phyloP scores from a whole-genome alignment of 2,113 vertebrate genomes.

The Parus major region DNA sequence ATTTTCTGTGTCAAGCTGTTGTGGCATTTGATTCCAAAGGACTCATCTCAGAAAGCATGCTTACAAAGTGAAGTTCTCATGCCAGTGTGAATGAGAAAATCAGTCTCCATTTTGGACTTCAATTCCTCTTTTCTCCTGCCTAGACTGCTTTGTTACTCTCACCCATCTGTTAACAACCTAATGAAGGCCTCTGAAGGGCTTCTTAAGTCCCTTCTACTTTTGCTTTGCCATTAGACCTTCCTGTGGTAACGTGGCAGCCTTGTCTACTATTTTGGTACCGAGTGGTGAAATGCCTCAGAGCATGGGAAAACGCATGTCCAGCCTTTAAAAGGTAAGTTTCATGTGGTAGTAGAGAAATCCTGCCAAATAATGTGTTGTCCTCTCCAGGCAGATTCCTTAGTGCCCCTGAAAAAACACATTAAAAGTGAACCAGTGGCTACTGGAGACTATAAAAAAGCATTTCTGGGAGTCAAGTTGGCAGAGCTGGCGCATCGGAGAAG shows the following conservation, averaged over 20 bases:
- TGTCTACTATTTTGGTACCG: background rate
- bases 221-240: background rate
- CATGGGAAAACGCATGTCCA: fast-evolving
- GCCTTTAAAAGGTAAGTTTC: background rate
- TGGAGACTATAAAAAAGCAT: background rate
- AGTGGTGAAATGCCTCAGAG: background rate
- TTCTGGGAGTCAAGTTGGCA: background rate
- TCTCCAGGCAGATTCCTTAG: background rate
- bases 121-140: background rate
- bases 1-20: background rate
- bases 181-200: background rate
- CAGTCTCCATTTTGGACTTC: background rate
- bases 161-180: background rate
- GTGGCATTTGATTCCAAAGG: background rate
- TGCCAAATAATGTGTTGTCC: background rate
- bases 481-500: background rate
- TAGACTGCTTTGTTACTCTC: background rate
- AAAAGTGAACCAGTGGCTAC: background rate
- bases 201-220: background rate
- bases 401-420: background rate
- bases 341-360: background rate
- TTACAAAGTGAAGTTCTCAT: background rate
- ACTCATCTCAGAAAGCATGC: background rate
- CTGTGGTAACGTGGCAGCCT: background rate
- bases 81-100: background rate